These are phyloP conservation scores for Oscheius myriophilus DNA, from an alignment of 2,888 invertebrate species.

Conservation along the genomic window DNA sequence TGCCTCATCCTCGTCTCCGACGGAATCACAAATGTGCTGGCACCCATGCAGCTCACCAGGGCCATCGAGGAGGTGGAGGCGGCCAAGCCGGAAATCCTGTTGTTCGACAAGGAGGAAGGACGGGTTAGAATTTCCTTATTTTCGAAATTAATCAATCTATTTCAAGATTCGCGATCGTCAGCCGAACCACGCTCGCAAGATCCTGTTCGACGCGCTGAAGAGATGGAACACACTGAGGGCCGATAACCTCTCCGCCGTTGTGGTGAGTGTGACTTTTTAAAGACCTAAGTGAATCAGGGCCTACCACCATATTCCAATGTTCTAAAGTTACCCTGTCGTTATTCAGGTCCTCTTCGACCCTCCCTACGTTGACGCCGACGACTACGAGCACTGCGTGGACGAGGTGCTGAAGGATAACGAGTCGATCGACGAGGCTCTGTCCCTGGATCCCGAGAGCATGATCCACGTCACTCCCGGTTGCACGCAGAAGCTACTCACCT, in stretches of 20 bases:
- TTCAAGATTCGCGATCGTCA: conserved; percentile 29
- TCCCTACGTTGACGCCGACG: conserved; percentile 4
- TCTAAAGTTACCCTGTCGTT: neutral
- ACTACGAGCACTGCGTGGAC: conserved; percentile 20
- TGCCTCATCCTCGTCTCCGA: conserved; percentile 95
- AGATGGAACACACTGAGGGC: conserved; percentile 89
- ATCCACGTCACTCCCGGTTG: conserved; percentile 8
- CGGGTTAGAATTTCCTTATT: neutral
- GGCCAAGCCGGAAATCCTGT: neutral
- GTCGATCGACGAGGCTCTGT: conserved; percentile 29
- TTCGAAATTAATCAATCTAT: neutral
- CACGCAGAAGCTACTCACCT: conserved; percentile 34
- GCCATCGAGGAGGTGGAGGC: neutral
- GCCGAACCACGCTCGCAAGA: conserved; percentile 85
- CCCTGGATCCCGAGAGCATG: conserved; percentile 30
- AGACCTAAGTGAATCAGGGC: no score
- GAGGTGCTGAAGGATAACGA: conserved; percentile 8
- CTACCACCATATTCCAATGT: no score
- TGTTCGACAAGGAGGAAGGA: neutral
- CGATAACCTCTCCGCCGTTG: conserved; percentile 94
- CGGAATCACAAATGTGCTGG: conserved; percentile 94
- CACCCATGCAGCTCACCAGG: conserved; percentile 80
- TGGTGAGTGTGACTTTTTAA: conserved; percentile 78
- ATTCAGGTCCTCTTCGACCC: conserved; percentile 30
- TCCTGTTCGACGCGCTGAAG: conserved; percentile 85